Conservation (phyloP, 2,888 invertebrate genomes). For the Leptogaster cylindrica region DNA sequence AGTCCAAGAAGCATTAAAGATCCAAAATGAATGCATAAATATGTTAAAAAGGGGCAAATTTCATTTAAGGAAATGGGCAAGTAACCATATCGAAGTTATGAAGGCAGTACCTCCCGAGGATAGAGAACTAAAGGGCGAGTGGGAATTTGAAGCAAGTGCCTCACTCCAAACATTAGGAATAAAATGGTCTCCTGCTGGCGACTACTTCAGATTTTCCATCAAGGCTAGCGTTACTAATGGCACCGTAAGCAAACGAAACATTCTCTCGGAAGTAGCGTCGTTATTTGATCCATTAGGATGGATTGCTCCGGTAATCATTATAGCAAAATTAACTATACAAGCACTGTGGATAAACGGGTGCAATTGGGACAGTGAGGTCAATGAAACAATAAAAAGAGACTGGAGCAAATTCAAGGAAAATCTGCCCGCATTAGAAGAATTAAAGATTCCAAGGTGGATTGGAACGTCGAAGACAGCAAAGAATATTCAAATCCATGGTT, state of each 20-base stretch:
- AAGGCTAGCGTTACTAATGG: neutral
- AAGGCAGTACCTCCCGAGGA: neutral
- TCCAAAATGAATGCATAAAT: neutral
- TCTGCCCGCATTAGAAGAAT: neutral
- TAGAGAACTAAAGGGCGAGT: neutral
- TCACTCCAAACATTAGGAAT: neutral
- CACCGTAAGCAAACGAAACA: neutral
- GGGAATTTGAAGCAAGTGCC: neutral
- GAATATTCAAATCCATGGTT: neutral
- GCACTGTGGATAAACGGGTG: neutral
- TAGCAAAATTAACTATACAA: neutral
- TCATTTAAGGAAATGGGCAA: neutral
- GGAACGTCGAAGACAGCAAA: neutral
- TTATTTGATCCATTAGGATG: neutral
- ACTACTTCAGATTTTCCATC: neutral
- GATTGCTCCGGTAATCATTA: neutral
- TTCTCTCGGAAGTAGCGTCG: neutral
- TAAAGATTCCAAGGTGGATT: neutral
- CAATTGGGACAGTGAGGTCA: neutral
- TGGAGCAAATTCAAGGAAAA: neutral
- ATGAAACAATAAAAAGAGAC: neutral
- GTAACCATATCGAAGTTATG: neutral
- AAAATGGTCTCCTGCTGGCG: neutral
- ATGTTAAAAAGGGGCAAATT: neutral
- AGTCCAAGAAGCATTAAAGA: neutral